phyloP scores from a whole-genome alignment of 1,140 invertebrate genomes.

The Adoxophyes honmai region DNA sequence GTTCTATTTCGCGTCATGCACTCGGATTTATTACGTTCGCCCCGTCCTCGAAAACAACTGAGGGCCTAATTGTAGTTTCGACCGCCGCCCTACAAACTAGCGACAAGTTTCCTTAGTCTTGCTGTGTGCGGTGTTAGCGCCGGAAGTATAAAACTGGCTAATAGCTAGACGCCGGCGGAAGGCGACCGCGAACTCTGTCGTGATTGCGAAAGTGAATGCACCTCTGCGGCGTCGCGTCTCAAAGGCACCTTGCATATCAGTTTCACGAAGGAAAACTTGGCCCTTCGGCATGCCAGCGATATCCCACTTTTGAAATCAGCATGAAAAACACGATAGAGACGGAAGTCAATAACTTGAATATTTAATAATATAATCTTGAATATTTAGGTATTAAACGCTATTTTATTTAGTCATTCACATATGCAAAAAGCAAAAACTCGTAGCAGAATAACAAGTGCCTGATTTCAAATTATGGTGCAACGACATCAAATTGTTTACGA shows the following conservation, averaged over 20 bases:
- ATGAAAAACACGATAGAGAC: too few relatives aligned
- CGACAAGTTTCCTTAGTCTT: not conserved
- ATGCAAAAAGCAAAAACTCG: too few relatives aligned
- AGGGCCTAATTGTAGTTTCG: slow-evolving; percentile 3
- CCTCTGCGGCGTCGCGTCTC: not conserved
- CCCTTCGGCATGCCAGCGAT: too few relatives aligned
- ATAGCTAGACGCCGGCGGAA: slow-evolving; percentile 11
- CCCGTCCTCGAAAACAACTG: slow-evolving; percentile 14
- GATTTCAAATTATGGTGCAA: too few relatives aligned
- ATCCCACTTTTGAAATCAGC: not conserved
- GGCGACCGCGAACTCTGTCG: slow-evolving; percentile 1
- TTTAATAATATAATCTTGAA: too few relatives aligned
- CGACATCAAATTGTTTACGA: too few relatives aligned
- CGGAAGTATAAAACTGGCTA: slow-evolving; percentile 11
- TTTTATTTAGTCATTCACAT: too few relatives aligned
- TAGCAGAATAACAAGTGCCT: too few relatives aligned
- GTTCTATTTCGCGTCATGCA: slow-evolving; percentile 59
- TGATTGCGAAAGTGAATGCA: slow-evolving; percentile 7
- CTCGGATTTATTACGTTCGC: slow-evolving; percentile 51
- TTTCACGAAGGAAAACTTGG: too few relatives aligned
- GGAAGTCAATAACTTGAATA: too few relatives aligned
- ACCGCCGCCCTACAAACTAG: not conserved
- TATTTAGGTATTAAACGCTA: too few relatives aligned
- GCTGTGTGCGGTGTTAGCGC: not conserved
- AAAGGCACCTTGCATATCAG: slow-evolving; percentile 3